Evolutionary conservation across 92 coral and sea anemone species (phyloP), one percentile per base, ranked within the genome.

Genomic region (Heliopora coerulea): DNA sequence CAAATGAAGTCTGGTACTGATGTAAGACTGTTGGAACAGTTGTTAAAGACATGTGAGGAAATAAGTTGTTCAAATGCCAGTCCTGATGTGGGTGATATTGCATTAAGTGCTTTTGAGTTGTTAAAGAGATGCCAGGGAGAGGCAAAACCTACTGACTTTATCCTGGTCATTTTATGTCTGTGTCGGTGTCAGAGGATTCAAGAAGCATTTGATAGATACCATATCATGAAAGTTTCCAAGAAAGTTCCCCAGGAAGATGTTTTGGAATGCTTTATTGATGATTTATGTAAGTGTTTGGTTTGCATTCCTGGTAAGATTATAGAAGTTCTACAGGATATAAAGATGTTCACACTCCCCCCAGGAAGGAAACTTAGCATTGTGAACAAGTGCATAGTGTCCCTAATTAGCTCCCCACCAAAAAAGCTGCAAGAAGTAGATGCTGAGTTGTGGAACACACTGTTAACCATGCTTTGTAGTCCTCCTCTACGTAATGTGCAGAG

Each of bases 1-100:
- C 19, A 70, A 9, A 28, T 60, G 20, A 68, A 44, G 32, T 65
- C 34, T 67, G 40, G 5, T 35, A 54, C 34, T 18, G 77, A 70
- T 33, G 33, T 50, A 9, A 57, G 48, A 11, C 0, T 70, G 8
- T 34, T 70, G 21, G 62, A 70, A 54, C 48, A 70, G 19, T 8
- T 27, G 20, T 1, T 70, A 20, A 70, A 17, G 31, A 63, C 31
- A 11, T 70, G 62, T 34, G 77, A 70, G 77, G 14, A 3, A 11
- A 49, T 50, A 13, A 70, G 77, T 23, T 1, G 8, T 0, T 27
- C 56, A 30, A 58, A 8, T 9, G 6, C 19, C 27, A 31, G 28
- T 4, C 49, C 49, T 15, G 6, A 3, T 0, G 18, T 70, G 49
- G 31, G 60, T 1, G 77, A 52, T 4, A 37, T 35, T 17, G 63